Conservation (phyloP, 2,113 vertebrate species). For the Alosa alosa region DNA sequence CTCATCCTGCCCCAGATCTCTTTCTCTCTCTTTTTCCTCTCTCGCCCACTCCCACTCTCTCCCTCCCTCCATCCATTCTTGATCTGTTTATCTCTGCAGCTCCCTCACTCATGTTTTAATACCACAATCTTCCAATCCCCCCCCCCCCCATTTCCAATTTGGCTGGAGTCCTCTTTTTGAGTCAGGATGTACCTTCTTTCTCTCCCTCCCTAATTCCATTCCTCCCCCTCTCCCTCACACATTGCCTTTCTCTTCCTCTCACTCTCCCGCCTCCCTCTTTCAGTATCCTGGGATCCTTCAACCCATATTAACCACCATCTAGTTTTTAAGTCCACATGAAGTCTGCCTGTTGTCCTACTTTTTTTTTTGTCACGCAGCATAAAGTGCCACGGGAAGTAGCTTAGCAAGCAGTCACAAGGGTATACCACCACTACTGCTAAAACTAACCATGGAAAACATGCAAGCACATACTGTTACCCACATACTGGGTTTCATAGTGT, state of each 20-base stretch:
- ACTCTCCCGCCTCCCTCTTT: neutral
- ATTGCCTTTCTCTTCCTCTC: neutral
- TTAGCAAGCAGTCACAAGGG: neutral
- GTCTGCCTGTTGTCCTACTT: slow-evolving; percentile 3
- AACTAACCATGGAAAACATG: neutral
- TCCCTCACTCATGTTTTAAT: neutral
- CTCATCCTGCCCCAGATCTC: neutral
- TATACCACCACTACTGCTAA: neutral
- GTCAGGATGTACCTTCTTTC: neutral
- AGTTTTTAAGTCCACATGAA: slow-evolving; percentile 1
- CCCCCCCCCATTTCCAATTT: neutral
- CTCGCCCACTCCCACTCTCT: neutral
- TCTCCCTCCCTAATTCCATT: neutral
- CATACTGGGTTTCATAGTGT: neutral
- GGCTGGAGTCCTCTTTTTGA: neutral
- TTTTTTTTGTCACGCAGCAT: neutral
- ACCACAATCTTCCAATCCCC: neutral
- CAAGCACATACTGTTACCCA: neutral
- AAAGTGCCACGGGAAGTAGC: neutral
- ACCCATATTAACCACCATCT: neutral
- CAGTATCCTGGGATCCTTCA: neutral
- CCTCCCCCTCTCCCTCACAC: neutral
- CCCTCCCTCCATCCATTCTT: neutral
- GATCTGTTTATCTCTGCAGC: slow-evolving; percentile 3
- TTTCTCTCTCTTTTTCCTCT: slow-evolving; percentile 20